Evolutionary conservation across 1,140 invertebrate genomes (phyloP).

Genomic region (Druon quercuslanigerum): DNA sequence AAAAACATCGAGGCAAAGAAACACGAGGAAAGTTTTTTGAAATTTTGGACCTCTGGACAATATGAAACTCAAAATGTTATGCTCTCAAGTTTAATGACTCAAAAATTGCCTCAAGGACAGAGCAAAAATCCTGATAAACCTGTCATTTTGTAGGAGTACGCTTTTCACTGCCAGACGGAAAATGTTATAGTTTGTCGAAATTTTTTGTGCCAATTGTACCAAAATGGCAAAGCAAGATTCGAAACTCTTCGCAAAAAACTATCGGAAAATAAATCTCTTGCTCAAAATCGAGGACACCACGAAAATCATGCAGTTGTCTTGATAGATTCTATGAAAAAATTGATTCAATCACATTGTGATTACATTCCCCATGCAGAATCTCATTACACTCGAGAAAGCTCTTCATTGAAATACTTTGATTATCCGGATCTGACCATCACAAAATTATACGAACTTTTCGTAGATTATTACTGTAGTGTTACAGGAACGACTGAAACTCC

Average conservation of each 20-base stretch:
- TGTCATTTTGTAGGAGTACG: no score
- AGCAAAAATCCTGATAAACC: no score
- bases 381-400: constrained; percentile 39
- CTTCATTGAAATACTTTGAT: constrained; percentile 41
- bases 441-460: constrained; percentile 37
- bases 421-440: constrained; percentile 38
- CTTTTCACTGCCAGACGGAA: no score
- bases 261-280: constrained; percentile 37
- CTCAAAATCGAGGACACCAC: constrained; percentile 42
- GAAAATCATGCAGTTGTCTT: constrained; percentile 43
- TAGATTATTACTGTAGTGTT: constrained; percentile 38
- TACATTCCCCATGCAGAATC: constrained; percentile 38
- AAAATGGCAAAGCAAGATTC: constrained; percentile 41
- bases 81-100: no score
- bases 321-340: constrained; percentile 44
- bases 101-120: no score
- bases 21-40: no score
- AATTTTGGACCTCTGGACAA: no score
- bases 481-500: constrained; percentile 31
- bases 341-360: constrained; percentile 46
- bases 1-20: no score
- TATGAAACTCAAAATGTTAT: no score
- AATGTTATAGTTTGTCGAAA: constrained; percentile 39
- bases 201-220: constrained; percentile 42
- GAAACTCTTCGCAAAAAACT: constrained; percentile 42